Evolutionary conservation across 1,140 invertebrate genomes (phyloP).

Genomic region (Drosophila pseudoobscura): DNA sequence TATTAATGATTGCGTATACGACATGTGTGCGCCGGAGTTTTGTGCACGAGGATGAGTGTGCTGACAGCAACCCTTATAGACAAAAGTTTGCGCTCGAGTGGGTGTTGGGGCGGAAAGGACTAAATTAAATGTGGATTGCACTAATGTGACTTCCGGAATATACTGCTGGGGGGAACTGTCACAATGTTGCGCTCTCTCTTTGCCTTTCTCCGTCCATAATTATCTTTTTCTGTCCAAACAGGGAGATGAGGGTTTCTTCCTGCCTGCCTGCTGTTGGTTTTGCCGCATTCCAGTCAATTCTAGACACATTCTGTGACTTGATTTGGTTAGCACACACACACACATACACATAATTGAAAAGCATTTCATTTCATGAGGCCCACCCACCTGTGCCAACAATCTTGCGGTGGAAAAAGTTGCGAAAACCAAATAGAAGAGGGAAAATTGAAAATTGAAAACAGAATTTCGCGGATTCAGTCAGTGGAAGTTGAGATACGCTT

Average conservation of each 20-base stretch:
- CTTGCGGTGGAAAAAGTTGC: constrained; percentile 38
- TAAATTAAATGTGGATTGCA: constrained; percentile 58
- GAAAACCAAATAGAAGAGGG: constrained; percentile 30
- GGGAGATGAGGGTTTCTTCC: constrained; percentile 26
- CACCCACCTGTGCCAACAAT: constrained; percentile 43
- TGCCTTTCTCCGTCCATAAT: constrained; percentile 19
- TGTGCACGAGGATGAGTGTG: neutral
- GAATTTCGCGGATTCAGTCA: neutral
- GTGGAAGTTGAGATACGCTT: constrained; percentile 29
- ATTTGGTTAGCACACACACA: constrained; percentile 33
- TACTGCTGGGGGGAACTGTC: constrained; percentile 10
- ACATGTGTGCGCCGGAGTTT: constrained; percentile 45
- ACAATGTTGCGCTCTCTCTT: constrained; percentile 33
- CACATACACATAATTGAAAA: constrained; percentile 36
- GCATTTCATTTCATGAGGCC: constrained; percentile 21
- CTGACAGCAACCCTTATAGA: constrained; percentile 42
- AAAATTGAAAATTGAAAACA: constrained; percentile 49
- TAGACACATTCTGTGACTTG: constrained; percentile 50
- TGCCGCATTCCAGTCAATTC: constrained; percentile 30
- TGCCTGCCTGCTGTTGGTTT: neutral
- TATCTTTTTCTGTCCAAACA: constrained; percentile 35
- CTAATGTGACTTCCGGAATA: constrained; percentile 49
- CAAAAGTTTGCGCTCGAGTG: constrained; percentile 15
- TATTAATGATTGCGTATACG: constrained; percentile 73
- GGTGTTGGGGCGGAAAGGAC: constrained; percentile 23